These are phyloP conservation scores for Noctuana brunneofusca DNA, from an alignment of 2,888 invertebrate genomes.

Conservation along the genomic window DNA sequence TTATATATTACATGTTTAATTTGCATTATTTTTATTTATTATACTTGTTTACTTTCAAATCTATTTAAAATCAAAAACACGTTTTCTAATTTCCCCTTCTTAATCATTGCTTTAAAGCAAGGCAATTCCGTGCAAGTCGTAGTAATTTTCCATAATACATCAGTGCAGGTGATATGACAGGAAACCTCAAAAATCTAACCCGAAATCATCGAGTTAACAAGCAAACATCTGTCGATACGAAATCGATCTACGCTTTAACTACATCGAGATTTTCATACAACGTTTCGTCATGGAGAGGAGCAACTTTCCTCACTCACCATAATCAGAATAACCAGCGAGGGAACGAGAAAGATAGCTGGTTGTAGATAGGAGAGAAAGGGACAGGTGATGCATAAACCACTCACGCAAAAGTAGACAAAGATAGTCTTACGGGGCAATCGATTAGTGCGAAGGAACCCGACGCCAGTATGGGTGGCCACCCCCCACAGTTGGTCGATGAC, in stretches of 20 bases:
- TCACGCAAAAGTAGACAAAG: constrained; percentile 62
- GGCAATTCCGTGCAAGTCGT: constrained; percentile 11
- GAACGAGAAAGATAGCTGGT: constrained; percentile 41
- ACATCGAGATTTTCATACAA: constrained; percentile 23
- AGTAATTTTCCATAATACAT: constrained; percentile 29
- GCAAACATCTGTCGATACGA: constrained; percentile 60
- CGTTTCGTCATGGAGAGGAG: constrained; percentile 53
- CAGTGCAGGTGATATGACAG: constrained; percentile 42
- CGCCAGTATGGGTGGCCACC: constrained; percentile 80
- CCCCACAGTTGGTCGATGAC: constrained; percentile 83
- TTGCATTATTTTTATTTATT: too few species aligned
- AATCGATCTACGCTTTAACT: constrained; percentile 37
- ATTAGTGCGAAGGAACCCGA: constrained; percentile 52
- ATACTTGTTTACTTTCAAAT: too few species aligned
- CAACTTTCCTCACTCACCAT: constrained; percentile 71
- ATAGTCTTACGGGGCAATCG: constrained; percentile 50
- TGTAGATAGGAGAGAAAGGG: constrained; percentile 50
- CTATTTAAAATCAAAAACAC: too few species aligned
- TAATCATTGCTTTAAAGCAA: neutral
- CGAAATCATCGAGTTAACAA: constrained; percentile 40
- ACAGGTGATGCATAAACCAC: constrained; percentile 53
- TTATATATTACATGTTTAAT: too few species aligned
- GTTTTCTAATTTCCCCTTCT: neutral
- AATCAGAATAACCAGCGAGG: constrained; percentile 57
- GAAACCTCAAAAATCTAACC: constrained; percentile 42